Evolutionary conservation across 2,113 vertebrate genomes (phyloP), one percentile per base, ranked within the genome.

Genomic region (Nothobranchius furzeri): DNA sequence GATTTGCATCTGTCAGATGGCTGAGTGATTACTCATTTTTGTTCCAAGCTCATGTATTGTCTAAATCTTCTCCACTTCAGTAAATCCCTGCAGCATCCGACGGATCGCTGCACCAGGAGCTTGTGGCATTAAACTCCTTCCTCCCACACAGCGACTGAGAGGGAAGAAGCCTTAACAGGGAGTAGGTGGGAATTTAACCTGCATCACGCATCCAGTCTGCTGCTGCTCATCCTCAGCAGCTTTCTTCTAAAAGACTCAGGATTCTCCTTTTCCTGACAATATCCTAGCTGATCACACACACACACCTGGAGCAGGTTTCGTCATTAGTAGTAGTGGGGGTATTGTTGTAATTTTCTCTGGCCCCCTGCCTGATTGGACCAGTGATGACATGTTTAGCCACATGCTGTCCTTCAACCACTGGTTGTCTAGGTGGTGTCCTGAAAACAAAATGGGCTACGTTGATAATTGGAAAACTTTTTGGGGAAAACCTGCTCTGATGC

Each of bases 21-120:
- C 50, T 17, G 46, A 36, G 47, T 15, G 50, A 43, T 51, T 20
- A 7, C n/a, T 12, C 47, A 12, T 3, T 17, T 30, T 61, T 17
- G 60, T 51, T 35, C 48, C 8, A 1, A 51, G 15, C 2, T 24
- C 35, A 51, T 14, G 17, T 12, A 24, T 25, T 14, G 7, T 52
- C 12, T 63, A 52, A 14, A 20, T 3, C 17, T 13, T 42, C 36
- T 52, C 35, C 25, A 51, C 48, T 51, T 63, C 30, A 60, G 10
- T 49, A 37, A 62, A 50, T 36, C 49, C 61, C 36, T 64, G 48
- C 61, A 42, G 61, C 61, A 36, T 62, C 46, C n/a, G 45, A 62
- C 25, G 46, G 36, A 17, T 30, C 11, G 60, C 25, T 37, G 47
- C 46, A 13, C 35, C 49, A 42, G 35, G 40, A 50, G 35, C 45